Evolutionary conservation across 2,113 vertebrate species (phyloP), one percentile per base, ranked within the genome.

Genomic region (Oncorhynchus gorbuscha): DNA sequence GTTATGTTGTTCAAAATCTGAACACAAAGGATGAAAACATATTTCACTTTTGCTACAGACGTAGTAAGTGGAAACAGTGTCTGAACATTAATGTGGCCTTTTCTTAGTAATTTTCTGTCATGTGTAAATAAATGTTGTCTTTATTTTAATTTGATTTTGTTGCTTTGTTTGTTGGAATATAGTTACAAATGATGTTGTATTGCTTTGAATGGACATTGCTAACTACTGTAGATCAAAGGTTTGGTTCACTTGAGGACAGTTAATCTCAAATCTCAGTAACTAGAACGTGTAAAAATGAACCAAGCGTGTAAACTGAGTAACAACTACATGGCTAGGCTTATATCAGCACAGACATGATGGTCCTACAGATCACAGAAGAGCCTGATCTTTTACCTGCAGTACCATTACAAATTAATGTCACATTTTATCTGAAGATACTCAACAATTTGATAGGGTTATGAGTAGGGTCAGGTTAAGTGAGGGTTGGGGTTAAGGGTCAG

Each of bases 1-100:
- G 76, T 81, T 88, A 89, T 85, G 84, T 85, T 82, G 71, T 85
- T 85, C 26, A 84, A 84, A 85, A 85, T 83, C 75, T 77, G 66
- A 32, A 69, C 30, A 67, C 69, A 72, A 79, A 77, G 39, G 84
- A 69, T 76, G 82, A 80, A 89, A 86, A 87, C 83, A 84, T 2
- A 16, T 45, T 35, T 59, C 35, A 12, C 59, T 26, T 65, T 79
- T 35, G 0, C 70, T 0, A 35, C 39, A 61, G 58, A 66, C 39
- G 9, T 64, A 65, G 68, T 26, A 79, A 70, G 66, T 16, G 1
- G 30, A 45, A 45, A 55, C 49, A 16, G 49, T 49, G 48, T 55
- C 13, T 55, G 5, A 55, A 55, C 16, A 55, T 18, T 18, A 18
- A 16, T 55, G 14, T 18, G 51, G 51, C 51, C 16, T 14, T 55